phyloP scores from a whole-genome alignment of 2,888 invertebrate genomes.

The Parelbella ahira region DNA sequence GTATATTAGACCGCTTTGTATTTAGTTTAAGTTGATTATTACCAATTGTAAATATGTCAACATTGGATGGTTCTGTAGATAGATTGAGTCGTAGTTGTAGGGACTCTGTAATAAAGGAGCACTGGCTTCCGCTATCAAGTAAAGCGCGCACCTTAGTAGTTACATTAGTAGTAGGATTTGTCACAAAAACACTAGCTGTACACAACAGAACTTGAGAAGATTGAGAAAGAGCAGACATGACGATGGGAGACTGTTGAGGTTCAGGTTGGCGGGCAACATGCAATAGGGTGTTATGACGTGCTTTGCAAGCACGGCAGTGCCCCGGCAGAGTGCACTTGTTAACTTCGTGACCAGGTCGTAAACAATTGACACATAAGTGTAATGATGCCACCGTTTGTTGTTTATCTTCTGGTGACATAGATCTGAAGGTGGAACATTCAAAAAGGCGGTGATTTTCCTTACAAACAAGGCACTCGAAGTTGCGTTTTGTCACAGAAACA shows the following conservation, averaged over 20 bases:
- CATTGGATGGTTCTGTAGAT: too few relatives aligned
- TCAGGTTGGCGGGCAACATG: too few relatives aligned
- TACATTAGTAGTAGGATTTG: not conserved
- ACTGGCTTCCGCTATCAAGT: slow-evolving; percentile 3
- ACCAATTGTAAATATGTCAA: too few relatives aligned
- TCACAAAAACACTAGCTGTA: too few relatives aligned
- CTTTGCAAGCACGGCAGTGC: slow-evolving; percentile 3
- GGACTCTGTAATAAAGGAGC: too few relatives aligned
- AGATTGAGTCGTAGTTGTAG: too few relatives aligned
- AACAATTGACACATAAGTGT: slow-evolving; percentile 3
- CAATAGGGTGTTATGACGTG: slow-evolving; percentile 8
- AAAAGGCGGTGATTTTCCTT: slow-evolving; percentile 4
- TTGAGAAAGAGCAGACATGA: too few relatives aligned
- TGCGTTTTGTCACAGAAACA: not conserved
- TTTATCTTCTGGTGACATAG: slow-evolving; percentile 1
- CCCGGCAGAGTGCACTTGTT: slow-evolving; percentile 5
- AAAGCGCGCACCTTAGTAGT: not conserved
- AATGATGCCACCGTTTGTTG: not conserved
- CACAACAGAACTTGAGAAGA: not conserved
- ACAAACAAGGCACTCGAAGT: not conserved
- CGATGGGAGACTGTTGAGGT: too few relatives aligned
- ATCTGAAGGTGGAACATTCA: slow-evolving; percentile 1
- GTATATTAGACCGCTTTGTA: too few relatives aligned
- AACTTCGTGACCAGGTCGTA: slow-evolving; percentile 9
- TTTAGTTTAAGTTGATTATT: too few relatives aligned